phyloP scores from a whole-genome alignment of 2,113 vertebrate genomes.

The Catharus minimus region DNA sequence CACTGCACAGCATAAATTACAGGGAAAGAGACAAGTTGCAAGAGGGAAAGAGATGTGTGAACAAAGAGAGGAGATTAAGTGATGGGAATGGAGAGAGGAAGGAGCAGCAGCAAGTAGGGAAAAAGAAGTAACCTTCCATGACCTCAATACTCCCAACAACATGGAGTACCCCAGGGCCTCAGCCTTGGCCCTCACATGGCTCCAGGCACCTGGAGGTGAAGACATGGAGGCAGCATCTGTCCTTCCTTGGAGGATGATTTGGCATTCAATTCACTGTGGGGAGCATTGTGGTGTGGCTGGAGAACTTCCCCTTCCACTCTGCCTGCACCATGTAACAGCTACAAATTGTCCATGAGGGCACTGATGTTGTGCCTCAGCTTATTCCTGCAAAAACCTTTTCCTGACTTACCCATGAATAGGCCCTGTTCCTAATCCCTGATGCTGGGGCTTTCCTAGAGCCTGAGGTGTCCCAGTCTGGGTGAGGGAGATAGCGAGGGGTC shows the following conservation, averaged over 20 bases:
- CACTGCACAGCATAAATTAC: not conserved
- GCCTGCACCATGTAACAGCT: fast-evolving
- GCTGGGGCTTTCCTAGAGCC: not conserved
- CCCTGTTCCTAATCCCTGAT: not conserved
- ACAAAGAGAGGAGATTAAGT: not conserved
- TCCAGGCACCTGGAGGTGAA: not conserved
- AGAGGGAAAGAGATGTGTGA: not conserved
- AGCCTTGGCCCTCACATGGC: not conserved
- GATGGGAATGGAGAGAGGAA: not conserved
- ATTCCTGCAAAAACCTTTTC: not conserved
- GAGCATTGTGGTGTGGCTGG: not conserved
- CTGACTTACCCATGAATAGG: not conserved
- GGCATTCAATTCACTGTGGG: fast-evolving
- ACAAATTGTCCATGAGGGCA: fast-evolving
- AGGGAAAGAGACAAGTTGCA: not conserved
- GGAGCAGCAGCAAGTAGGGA: not conserved
- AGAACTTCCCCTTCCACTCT: not conserved
- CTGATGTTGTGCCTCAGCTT: not conserved
- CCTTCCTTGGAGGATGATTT: not conserved
- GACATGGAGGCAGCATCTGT: fast-evolving
- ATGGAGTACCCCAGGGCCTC: fast-evolving
- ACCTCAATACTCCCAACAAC: not conserved
- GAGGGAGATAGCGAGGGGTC: fast-evolving
- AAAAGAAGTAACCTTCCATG: not conserved
- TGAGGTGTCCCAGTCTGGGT: not conserved